phyloP scores from a whole-genome alignment of 1,140 invertebrate genomes.

The Chironomus tepperi region DNA sequence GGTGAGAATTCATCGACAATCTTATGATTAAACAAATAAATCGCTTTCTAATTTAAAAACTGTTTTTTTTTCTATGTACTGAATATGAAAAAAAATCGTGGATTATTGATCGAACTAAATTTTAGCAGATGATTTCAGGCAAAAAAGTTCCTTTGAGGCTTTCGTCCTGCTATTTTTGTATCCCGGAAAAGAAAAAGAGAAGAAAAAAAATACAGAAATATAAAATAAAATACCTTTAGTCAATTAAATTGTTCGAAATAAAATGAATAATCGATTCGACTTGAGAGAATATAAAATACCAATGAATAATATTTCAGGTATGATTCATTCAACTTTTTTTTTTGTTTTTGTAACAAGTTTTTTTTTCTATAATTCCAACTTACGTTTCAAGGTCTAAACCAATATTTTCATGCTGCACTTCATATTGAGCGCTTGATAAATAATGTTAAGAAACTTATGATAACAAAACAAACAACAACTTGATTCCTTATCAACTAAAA shows the following conservation, averaged over 20 bases:
- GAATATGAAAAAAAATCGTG: not conserved
- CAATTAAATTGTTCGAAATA: not conserved
- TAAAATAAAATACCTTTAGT: not conserved
- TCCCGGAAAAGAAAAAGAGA: slow-evolving; percentile 24
- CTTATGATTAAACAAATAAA: not conserved
- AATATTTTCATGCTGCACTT: not conserved
- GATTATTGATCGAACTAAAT: not conserved
- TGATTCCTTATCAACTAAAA: slow-evolving; percentile 2
- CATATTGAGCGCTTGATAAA: not conserved
- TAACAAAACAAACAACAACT: not conserved
- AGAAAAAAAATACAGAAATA: not conserved
- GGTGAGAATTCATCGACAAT: not conserved
- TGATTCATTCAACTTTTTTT: not conserved
- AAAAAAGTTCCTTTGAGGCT: slow-evolving; percentile 26
- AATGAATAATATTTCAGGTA: not conserved
- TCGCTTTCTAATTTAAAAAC: not conserved
- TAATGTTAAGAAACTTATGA: not conserved
- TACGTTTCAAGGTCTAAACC: not conserved
- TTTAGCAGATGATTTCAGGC: slow-evolving; percentile 25
- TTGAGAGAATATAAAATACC: too few relatives aligned
- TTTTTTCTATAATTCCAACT: too few relatives aligned
- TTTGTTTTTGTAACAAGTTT: not conserved
- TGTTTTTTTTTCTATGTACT: not conserved
- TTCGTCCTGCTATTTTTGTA: slow-evolving; percentile 22
- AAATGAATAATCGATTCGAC: not conserved